Evolutionary conservation across 2,888 invertebrate genomes (phyloP), one percentile per base, ranked within the genome.

Genomic region (Lutraria lutraria): DNA sequence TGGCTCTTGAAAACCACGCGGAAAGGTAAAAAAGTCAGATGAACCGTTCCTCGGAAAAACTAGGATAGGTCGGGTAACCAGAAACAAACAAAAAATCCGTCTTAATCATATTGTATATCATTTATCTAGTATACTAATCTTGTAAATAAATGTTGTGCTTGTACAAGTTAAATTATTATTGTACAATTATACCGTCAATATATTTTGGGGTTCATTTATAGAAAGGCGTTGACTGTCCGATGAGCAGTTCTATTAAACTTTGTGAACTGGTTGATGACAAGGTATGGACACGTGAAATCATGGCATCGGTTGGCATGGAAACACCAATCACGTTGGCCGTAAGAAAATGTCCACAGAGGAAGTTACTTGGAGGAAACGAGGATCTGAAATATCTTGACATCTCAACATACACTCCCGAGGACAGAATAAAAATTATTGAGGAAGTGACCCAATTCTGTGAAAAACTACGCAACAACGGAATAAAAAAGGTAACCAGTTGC

Each of bases 201-300:
- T 43, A 43, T 8, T 8, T 43, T 43, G 2, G 43, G 2, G 43
- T 43, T 43, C 8, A 10, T 29, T 81, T 85, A 56, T 79, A 85
- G 80, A 76, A 80, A 68, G 85, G 91, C 72, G 83, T 95, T 25
- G 95, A 95, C 68, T 93, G 94, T 83, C 94, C 95, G 0, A 93
- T 93, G 91, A 93, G 94, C 34, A 93, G 94, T 81, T 93, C 94
- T 0, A 56, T 93, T 3, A 82, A 91, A 16, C 89, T 95, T 12
- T 90, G 87, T 60, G 90, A 85, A n/a, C 43, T 90, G 19, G 90
- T 92, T 0, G 94, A 94, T 76, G 93, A 95, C 87, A 95, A 95
- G 89, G 85, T 95, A 0, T 91, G 92, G 88, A 94, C 94, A 13
- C 85, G 94, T 10, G 88, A 88, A 13, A 53, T 93, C 15, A 91